Percentiles rank a stretch among this genome's conserved stretches.
phyloP scores from a whole-genome alignment of 92 coral and sea anemone species.

The Isaurus tuberculatus region DNA sequence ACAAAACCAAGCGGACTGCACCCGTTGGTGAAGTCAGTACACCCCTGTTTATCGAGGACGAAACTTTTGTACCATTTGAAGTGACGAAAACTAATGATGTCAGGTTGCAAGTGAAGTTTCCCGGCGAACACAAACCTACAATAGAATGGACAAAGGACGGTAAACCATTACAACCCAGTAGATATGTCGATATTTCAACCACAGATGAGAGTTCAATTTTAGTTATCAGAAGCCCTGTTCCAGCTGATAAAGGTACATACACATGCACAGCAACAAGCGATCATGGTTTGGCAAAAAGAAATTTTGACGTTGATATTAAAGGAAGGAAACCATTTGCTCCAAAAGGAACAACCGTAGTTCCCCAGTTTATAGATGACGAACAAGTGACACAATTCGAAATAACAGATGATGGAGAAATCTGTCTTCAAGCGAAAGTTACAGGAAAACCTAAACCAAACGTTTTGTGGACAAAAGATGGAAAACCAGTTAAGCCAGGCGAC shows the following conservation, averaged over 20 bases:
- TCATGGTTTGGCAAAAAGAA: constrained; percentile 63
- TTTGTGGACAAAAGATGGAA: constrained; percentile 69
- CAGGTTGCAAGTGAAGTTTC: constrained; percentile 73
- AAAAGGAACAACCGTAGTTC: constrained; percentile 30
- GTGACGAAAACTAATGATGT: constrained; percentile 71
- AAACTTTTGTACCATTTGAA: constrained; percentile 62
- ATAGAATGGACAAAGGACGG: constrained; percentile 56
- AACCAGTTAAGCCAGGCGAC: constrained; percentile 46
- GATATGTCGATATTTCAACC: constrained; percentile 40
- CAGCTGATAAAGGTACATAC: constrained; percentile 52
- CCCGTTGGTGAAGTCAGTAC: constrained; percentile 48
- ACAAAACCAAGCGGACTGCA: constrained; percentile 5
- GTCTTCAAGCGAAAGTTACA: constrained; percentile 62
- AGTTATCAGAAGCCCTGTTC: constrained; percentile 12
- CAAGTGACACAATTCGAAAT: constrained; percentile 56
- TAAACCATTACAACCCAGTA: constrained; percentile 55
- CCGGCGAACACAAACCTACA: constrained; percentile 62
- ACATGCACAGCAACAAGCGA: constrained; percentile 63
- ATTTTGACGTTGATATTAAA: constrained; percentile 74
- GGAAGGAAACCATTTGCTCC: constrained; percentile 38
- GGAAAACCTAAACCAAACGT: constrained; percentile 74
- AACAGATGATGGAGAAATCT: constrained; percentile 67
- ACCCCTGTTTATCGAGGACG: constrained; percentile 73
- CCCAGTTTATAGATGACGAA: constrained; percentile 50
- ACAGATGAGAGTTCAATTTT: background rate